Evolutionary conservation across 2,113 vertebrate species (phyloP).

Genomic region (Arvicanthis niloticus): DNA sequence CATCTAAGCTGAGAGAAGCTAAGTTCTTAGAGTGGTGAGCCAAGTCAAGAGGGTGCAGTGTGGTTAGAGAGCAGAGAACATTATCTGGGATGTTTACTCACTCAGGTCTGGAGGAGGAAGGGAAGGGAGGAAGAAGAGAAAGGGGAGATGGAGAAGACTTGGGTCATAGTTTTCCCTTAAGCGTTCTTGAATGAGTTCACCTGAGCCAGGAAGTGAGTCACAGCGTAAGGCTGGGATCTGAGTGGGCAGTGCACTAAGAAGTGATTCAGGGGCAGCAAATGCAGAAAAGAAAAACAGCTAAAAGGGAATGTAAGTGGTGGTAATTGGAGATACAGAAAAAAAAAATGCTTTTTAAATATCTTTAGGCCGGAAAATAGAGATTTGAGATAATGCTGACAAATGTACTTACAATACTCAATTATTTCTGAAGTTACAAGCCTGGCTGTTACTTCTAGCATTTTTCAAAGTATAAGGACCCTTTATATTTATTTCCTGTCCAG

Average conservation of each 20-base stretch:
- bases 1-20: slow-evolving; percentile 31
- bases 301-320: neutral
- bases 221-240: neutral
- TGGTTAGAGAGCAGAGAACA: neutral
- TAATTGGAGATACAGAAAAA: neutral
- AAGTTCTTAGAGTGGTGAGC: neutral
- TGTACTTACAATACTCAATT: neutral
- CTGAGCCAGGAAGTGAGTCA: neutral
- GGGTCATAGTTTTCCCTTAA: neutral
- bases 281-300: neutral
- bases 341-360: neutral
- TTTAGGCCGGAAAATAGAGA: slow-evolving; percentile 29
- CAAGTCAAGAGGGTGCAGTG: neutral
- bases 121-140: neutral
- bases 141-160: neutral
- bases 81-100: neutral
- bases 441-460: neutral
- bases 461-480: slow-evolving; percentile 1
- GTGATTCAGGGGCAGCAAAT: neutral
- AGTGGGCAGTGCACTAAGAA: neutral
- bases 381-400: neutral
- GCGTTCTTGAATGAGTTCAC: slow-evolving; percentile 1
- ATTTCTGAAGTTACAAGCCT: neutral
- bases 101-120: neutral
- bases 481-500: slow-evolving; percentile 13